These are phyloP conservation scores for Megalonaias nervosa DNA, from an alignment of 1,140 invertebrate species.

Conservation along the genomic window DNA sequence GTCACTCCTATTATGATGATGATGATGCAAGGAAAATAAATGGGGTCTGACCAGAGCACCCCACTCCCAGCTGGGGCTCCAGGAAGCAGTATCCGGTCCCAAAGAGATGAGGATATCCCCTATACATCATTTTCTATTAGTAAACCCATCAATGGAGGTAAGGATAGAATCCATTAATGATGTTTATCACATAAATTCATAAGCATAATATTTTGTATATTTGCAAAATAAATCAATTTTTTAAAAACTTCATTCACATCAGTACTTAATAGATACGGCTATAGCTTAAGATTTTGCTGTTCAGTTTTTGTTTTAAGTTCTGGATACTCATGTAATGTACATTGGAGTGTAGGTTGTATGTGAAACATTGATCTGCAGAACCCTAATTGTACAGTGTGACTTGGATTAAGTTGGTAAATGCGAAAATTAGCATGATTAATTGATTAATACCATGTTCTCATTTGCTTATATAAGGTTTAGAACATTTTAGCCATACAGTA, in stretches of 20 bases:
- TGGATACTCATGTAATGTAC: too few species aligned
- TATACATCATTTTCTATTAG: conserved; percentile 96
- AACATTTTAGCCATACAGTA: not conserved
- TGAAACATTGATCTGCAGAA: not conserved
- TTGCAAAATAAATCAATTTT: too few species aligned
- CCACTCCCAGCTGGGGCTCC: conserved; percentile 61
- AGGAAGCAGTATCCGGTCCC: conserved; percentile 60
- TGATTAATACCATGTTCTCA: not conserved
- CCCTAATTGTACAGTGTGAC: not conserved
- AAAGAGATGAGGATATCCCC: conserved; percentile 81
- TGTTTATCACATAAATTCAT: not conserved
- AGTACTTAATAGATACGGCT: too few species aligned
- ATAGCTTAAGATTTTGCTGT: too few species aligned
- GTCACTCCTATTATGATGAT: too few species aligned
- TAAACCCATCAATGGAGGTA: conserved; percentile 83
- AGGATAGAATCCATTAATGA: not conserved
- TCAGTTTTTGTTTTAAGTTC: too few species aligned
- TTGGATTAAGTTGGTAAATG: not conserved
- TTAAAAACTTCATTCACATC: too few species aligned
- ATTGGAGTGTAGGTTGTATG: too few species aligned
- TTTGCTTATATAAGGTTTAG: not conserved
- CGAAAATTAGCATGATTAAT: not conserved
- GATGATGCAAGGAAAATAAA: conserved; percentile 7
- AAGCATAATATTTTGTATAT: too few species aligned
- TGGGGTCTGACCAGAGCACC: conserved; percentile 68